Base-by-base conservation (phyloP, 2,797 vertebrate genomes). In the Bradypodion pumilum region DNA sequence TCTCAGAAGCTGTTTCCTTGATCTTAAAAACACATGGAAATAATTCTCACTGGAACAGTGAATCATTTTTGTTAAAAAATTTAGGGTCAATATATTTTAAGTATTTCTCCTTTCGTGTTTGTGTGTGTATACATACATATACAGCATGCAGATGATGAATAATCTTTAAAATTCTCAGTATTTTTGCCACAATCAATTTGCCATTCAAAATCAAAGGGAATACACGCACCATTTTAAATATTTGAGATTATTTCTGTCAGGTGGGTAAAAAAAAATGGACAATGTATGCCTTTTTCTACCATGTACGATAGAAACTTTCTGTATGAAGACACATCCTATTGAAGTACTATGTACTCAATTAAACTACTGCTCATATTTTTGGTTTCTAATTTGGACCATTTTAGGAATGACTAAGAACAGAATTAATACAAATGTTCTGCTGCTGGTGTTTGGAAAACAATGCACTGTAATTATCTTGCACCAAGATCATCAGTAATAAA, bases 1-100 rank as follows among this genome's bases (percentile, higher is more conserved):
- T 87, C 37, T 93, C 90, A 74, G 81, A 83, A 88, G 88, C 82
- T 40, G 74, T 85, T 86, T 89, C 90, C 86, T 86, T 89, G 85
- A 86, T 77, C 69, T 87, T 92, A 86, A 84, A 89, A 40, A 83
- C 52, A 23, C 87, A 79, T 86, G 77, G 56, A 90, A 91, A 46
- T 70, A 23, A 74, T 42, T 78, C 89, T 83, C 78, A 62, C 42
- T 83, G 32, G 88, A 89, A 88, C 44, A 82, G 35, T 86, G 62
- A 87, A 44, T 81, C 59, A 69, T 70, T 81, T 85, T 44, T 52
- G 69, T 56, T 77, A 69, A 32, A 46, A n/a, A 32, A 32, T 37
- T 81, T 81, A 76, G 37, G 49, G 56, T 62, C 74, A 76, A 32
- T 4, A 42, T 63, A 29, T 62, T 59, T 63, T 46, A 25, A 84